Evolutionary conservation across 2,888 invertebrate genomes (phyloP).

Genomic region (Apodemia duryi): DNA sequence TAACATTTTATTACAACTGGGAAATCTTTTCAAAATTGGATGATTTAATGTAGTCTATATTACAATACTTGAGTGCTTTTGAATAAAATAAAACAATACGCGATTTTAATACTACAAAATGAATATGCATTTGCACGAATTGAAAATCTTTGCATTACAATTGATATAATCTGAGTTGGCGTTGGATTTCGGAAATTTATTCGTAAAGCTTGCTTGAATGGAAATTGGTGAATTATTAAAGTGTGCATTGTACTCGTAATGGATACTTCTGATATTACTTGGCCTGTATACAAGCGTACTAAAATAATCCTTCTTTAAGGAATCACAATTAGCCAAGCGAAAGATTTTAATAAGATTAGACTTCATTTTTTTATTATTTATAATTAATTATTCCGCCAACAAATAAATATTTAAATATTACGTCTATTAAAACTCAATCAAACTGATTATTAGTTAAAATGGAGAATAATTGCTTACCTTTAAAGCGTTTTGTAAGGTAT

Average conservation of each 20-base stretch:
- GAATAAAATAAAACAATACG: background rate
- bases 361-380: no score
- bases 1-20: constrained; percentile 2
- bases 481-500: no score
- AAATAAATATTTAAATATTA: no score
- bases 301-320: no score
- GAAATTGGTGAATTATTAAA: background rate
- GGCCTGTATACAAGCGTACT: no score
- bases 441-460: no score
- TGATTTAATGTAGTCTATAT: background rate
- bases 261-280: background rate
- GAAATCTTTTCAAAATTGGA: background rate
- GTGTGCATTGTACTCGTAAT: background rate
- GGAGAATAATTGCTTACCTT: no score
- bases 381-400: no score
- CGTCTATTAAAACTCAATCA: no score
- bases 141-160: constrained; percentile 2
- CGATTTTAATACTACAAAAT: background rate
- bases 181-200: background rate
- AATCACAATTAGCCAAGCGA: no score
- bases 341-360: no score
- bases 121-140: constrained; percentile 4
- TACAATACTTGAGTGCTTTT: constrained; percentile 4
- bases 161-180: background rate
- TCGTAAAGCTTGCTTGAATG: background rate